A percentile compares a stretch with the other conserved stretches of the same genome.
These are phyloP conservation scores for Conus betulinus DNA, from an alignment of 1,140 invertebrate species.

Conservation along the genomic window DNA sequence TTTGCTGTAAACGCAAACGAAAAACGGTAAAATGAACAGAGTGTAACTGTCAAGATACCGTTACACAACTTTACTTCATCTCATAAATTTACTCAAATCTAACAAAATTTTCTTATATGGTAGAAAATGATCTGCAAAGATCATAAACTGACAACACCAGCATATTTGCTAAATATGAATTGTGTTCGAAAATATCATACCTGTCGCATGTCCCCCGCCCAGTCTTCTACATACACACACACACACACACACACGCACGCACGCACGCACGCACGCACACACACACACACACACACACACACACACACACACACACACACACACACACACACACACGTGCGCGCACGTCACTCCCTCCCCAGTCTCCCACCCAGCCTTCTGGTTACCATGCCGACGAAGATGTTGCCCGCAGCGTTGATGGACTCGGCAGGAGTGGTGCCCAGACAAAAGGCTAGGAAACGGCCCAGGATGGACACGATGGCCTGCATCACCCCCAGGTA, in stretches of 20 bases:
- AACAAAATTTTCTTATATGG: too few species aligned
- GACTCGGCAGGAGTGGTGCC: constrained; percentile 71
- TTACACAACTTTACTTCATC: too few species aligned
- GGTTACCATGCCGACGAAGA: constrained; percentile 72
- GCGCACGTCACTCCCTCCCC: neutral
- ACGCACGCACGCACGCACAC: neutral
- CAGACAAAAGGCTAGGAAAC: constrained; percentile 62
- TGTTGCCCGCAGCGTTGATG: constrained; percentile 72
- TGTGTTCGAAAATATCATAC: too few species aligned
- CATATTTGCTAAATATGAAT: too few species aligned
- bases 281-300: neutral
- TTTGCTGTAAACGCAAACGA: too few species aligned
- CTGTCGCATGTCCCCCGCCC: too few species aligned
- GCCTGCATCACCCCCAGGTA: constrained; percentile 73
- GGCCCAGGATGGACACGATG: constrained; percentile 61
- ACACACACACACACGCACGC: constrained; percentile 5
- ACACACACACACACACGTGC: neutral
- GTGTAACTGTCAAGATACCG: too few species aligned
- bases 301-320: neutral
- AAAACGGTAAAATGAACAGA: too few species aligned
- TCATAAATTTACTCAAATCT: too few species aligned
- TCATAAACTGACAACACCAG: too few species aligned
- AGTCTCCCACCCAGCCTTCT: neutral
- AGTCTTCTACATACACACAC: neutral
- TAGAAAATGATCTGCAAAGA: too few species aligned